Conservation (phyloP, 2,888 invertebrate genomes). For the Napeogenes sylphis region DNA sequence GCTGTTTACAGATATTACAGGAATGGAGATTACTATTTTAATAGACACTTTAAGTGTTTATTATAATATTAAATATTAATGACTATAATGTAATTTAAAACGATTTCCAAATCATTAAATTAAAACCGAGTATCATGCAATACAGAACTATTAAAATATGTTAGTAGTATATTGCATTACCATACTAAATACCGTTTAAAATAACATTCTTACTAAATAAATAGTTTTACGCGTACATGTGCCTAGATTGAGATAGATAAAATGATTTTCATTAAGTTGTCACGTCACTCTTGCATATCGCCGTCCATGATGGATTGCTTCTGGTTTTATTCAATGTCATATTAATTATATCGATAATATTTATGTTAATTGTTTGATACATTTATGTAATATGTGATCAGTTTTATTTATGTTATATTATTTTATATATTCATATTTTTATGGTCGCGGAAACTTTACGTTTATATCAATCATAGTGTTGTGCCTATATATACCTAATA, state of each 20-base stretch:
- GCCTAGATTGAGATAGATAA: neutral
- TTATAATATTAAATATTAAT: neutral
- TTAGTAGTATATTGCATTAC: neutral
- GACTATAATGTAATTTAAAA: neutral
- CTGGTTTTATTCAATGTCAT: conserved; percentile 19
- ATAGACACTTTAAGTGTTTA: too few species aligned
- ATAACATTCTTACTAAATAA: conserved; percentile 9
- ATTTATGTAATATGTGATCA: neutral
- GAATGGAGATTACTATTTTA: too few species aligned
- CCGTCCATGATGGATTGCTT: conserved; percentile 23
- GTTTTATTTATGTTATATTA: neutral
- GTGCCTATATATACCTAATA: too few species aligned
- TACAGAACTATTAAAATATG: neutral
- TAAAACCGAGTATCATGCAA: conserved; percentile 4
- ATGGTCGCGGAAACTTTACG: neutral
- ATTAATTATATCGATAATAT: conserved; percentile 19
- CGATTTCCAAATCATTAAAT: neutral
- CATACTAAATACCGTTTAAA: conserved; percentile 9
- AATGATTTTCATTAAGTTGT: conserved; percentile 14
- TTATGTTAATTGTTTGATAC: conserved; percentile 12
- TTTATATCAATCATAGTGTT: neutral
- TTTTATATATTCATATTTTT: neutral
- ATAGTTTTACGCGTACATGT: neutral
- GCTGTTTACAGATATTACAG: too few species aligned
- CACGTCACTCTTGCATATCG: conserved; percentile 13